Percentiles rank a stretch among this genome's conserved stretches.
Conservation (phyloP, 2,113 vertebrate genomes). For the Calidris pugnax region DNA sequence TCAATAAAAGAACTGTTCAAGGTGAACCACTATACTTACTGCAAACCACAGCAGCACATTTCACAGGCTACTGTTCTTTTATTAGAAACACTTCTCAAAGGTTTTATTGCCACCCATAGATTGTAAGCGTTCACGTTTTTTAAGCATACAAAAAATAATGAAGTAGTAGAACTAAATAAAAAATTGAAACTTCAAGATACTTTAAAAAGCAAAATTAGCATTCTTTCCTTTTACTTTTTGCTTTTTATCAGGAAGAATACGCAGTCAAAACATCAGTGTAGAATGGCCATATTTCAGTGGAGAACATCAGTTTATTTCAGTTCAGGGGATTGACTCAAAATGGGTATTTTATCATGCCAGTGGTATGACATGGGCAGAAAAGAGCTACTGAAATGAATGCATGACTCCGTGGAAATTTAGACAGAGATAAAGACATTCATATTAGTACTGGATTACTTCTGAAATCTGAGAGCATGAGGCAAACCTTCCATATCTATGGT, state of each 20-base stretch:
- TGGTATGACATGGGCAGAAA: neutral
- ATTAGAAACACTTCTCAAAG: neutral
- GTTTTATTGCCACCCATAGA: neutral
- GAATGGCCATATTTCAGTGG: neutral
- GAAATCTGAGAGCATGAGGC: neutral
- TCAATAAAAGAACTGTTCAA: conserved; percentile 45
- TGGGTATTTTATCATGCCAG: neutral
- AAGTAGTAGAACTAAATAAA: neutral
- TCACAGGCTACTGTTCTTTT: conserved; percentile 43
- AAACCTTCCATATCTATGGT: neutral
- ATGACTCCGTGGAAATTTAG: neutral
- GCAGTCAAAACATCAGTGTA: neutral
- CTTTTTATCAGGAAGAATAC: neutral
- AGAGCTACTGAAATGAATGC: neutral
- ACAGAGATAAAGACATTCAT: neutral
- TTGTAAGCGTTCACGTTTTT: neutral
- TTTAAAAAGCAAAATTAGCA: neutral
- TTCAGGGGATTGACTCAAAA: neutral
- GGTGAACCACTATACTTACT: conserved; percentile 15
- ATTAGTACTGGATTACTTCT: neutral
- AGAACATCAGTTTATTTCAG: neutral
- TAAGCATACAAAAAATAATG: neutral
- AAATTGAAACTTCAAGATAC: neutral
- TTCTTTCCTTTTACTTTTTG: neutral
- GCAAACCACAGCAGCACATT: conserved; percentile 26